Percentiles rank a stretch among this genome's conserved stretches.
Evolutionary conservation across 1,140 invertebrate genomes (phyloP).

Genomic region (Scaptomyza graminum): DNA sequence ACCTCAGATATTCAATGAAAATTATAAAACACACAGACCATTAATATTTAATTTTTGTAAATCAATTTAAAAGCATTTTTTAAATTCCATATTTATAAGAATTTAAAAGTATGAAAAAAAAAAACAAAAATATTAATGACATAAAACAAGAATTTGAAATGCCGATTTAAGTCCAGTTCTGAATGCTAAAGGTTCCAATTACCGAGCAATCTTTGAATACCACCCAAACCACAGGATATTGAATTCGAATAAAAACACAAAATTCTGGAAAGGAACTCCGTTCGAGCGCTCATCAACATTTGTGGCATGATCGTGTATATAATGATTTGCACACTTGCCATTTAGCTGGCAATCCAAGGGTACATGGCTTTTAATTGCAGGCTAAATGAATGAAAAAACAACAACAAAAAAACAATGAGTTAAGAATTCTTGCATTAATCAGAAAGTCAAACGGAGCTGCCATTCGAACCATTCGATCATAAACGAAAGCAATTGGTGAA

Average conservation of each 20-base stretch:
- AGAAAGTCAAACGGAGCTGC: conserved; percentile 82
- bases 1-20: too few species aligned
- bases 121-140: not conserved
- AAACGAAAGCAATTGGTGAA: conserved; percentile 73
- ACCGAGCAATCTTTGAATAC: not conserved
- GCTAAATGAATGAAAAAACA: conserved; percentile 38
- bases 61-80: not conserved
- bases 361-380: conserved; percentile 72
- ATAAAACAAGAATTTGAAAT: not conserved
- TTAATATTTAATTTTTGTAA: too few species aligned
- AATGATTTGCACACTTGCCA: conserved; percentile 45
- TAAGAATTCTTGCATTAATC: conserved; percentile 80
- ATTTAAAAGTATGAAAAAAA: not conserved
- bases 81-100: not conserved
- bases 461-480: conserved; percentile 73
- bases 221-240: not conserved
- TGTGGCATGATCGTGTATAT: conserved; percentile 28
- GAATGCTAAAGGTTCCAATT: not conserved
- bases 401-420: conserved; percentile 23
- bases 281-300: conserved; percentile 13
- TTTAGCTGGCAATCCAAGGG: conserved; percentile 45
- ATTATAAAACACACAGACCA: too few species aligned
- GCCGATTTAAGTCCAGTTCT: not conserved
- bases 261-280: not conserved
- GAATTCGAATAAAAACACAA: too few species aligned